These are phyloP conservation scores for Crambe crambe DNA, from an alignment of 37 sponge, comb jelly and placozoan genomes.

Conservation along the genomic window DNA sequence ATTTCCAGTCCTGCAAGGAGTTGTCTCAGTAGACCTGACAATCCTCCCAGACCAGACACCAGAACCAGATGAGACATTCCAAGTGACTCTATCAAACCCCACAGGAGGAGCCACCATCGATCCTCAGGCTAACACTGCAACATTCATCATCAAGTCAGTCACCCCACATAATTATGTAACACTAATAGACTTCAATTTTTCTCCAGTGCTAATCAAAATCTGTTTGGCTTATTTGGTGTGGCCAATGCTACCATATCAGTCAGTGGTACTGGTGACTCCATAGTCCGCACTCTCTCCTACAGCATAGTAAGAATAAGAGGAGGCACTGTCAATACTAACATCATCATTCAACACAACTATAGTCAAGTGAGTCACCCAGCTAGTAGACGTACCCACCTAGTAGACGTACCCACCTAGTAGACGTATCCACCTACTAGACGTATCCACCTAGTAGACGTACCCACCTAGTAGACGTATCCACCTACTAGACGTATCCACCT, in stretches of 20 bases:
- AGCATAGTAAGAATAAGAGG: slow-evolving; percentile 46
- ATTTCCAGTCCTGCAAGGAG: slow-evolving; percentile 14
- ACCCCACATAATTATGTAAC: neutral
- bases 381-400: no score
- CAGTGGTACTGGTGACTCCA: neutral
- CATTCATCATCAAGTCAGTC: slow-evolving; percentile 56
- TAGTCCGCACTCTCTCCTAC: slow-evolving; percentile 26
- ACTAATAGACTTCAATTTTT: neutral
- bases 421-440: no score
- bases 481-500: no score
- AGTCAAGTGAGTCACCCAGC: slow-evolving; percentile 28
- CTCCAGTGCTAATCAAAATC: neutral
- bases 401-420: no score
- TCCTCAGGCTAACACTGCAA: slow-evolving; percentile 31
- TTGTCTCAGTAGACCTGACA: slow-evolving; percentile 26
- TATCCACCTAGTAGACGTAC: no score
- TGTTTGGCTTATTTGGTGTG: slow-evolving; percentile 20
- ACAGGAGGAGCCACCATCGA: slow-evolving; percentile 57
- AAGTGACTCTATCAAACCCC: slow-evolving; percentile 47
- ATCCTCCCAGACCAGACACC: slow-evolving; percentile 66
- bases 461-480: no score
- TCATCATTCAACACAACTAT: slow-evolving; percentile 31
- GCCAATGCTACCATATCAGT: neutral
- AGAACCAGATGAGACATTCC: slow-evolving; percentile 73
- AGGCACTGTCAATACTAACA: slow-evolving; percentile 10